Evolutionary conservation across 2,113 vertebrate genomes (phyloP).

Genomic region (Saccopteryx leptura): DNA sequence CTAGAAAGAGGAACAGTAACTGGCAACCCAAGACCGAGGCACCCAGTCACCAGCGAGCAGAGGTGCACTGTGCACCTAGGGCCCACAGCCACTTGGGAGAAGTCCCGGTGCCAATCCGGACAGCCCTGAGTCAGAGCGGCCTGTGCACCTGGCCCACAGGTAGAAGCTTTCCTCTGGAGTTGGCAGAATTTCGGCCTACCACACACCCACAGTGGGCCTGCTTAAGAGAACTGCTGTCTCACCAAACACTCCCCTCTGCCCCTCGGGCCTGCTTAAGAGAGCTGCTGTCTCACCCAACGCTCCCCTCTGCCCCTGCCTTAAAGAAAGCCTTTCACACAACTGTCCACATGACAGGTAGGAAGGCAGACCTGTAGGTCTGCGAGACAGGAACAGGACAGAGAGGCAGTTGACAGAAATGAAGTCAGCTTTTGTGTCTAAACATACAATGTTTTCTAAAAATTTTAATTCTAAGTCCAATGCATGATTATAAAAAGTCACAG

Average conservation of each 20-base stretch:
- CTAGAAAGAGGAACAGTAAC: not conserved
- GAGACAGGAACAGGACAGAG: not conserved
- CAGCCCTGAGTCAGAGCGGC: not conserved
- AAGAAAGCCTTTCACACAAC: not conserved
- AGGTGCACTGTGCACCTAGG: accelerated
- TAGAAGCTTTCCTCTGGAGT: not conserved
- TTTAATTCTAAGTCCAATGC: not conserved
- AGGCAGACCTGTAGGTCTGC: not conserved
- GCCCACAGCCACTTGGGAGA: accelerated
- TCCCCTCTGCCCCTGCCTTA: too few relatives aligned
- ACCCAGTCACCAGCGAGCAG: accelerated
- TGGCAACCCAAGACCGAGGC: not conserved
- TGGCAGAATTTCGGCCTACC: not conserved
- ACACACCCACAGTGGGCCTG: accelerated
- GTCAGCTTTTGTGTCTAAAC: not conserved
- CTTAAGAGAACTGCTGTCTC: not conserved
- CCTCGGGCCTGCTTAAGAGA: not conserved
- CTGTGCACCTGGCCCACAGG: not conserved
- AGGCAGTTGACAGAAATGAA: not conserved
- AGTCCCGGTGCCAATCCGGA: not conserved
- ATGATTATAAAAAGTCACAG: not conserved
- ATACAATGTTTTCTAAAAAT: not conserved
- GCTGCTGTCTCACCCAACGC: not conserved
- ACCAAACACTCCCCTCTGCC: not conserved
- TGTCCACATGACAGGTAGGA: not conserved